phyloP scores from a whole-genome alignment of 2,888 invertebrate genomes.

The Rhimphoctona megacephalus region DNA sequence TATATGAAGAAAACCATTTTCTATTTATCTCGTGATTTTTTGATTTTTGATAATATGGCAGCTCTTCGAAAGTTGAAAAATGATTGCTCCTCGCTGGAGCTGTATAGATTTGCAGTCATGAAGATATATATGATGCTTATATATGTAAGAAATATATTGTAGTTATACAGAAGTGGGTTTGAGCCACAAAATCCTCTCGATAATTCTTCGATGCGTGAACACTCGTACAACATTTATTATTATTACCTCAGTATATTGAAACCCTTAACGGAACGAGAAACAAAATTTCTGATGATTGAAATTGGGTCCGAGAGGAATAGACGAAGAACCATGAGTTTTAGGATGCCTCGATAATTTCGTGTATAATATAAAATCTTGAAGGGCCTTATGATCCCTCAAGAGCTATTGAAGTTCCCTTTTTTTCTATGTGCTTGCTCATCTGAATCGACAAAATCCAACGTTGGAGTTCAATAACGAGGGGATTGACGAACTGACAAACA shows the following conservation, averaged over 20 bases:
- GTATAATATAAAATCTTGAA: constrained; percentile 74
- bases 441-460: constrained; percentile 33
- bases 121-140: not conserved
- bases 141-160: not conserved
- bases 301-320: not conserved
- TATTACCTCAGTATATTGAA: not conserved
- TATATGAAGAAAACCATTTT: not conserved
- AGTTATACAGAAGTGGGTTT: constrained; percentile 63
- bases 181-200: constrained; percentile 63
- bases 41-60: not conserved
- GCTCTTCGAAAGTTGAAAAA: not conserved
- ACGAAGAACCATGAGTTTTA: constrained; percentile 10
- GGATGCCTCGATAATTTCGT: constrained; percentile 79
- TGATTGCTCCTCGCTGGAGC: not conserved
- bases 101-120: not conserved
- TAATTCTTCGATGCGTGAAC: constrained; percentile 58
- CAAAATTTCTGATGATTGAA: constrained; percentile 32
- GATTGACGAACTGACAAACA: constrained; percentile 7
- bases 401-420: constrained; percentile 42
- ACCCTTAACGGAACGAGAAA: constrained; percentile 20
- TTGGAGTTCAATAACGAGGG: constrained; percentile 43
- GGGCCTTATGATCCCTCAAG: constrained; percentile 53
- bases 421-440: constrained; percentile 1
- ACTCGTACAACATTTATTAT: constrained; percentile 51
- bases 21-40: not conserved